phyloP scores from a whole-genome alignment of 1,140 invertebrate genomes.

The Pogonomyrmex barbatus region DNA sequence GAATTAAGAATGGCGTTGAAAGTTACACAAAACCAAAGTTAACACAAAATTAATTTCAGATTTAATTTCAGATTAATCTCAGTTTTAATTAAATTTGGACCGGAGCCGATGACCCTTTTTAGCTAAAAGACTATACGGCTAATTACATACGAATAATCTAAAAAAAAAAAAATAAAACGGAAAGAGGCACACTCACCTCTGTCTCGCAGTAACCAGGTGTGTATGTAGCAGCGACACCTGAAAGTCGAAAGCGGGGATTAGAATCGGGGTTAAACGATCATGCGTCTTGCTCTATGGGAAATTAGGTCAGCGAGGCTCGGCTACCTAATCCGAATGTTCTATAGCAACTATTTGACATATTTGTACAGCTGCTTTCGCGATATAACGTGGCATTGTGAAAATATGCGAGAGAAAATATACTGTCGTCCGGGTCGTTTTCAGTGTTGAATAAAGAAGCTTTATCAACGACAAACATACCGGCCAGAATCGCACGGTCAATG shows the following conservation, averaged over 20 bases:
- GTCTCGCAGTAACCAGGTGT: conserved; percentile 77
- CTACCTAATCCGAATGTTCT: conserved; percentile 30
- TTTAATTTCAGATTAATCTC: neutral
- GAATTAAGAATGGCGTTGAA: conserved; percentile 16
- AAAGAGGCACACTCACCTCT: conserved; percentile 73
- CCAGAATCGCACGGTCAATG: conserved; percentile 32
- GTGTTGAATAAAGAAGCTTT: conserved; percentile 50
- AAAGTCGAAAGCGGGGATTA: conserved; percentile 66
- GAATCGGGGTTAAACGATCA: conserved; percentile 43
- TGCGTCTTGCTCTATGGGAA: neutral
- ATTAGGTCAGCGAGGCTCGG: conserved; percentile 28
- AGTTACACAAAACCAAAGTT: neutral
- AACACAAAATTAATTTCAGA: conserved; percentile 12
- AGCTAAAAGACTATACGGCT: neutral
- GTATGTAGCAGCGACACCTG: conserved; percentile 79
- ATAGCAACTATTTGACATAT: conserved; percentile 20
- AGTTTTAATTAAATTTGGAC: neutral
- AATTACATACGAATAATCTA: neutral
- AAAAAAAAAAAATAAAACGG: conserved; percentile 1
- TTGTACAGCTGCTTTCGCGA: conserved; percentile 7
- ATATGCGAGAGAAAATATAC: neutral
- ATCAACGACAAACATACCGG: conserved; percentile 24
- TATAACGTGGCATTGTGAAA: conserved; percentile 30
- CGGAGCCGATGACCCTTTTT: neutral
- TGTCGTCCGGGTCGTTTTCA: neutral